Percentiles rank a stretch among this genome's conserved stretches.
These are phyloP conservation scores for Aphrophora alni DNA, from an alignment of 2,888 invertebrate species.

Conservation along the genomic window DNA sequence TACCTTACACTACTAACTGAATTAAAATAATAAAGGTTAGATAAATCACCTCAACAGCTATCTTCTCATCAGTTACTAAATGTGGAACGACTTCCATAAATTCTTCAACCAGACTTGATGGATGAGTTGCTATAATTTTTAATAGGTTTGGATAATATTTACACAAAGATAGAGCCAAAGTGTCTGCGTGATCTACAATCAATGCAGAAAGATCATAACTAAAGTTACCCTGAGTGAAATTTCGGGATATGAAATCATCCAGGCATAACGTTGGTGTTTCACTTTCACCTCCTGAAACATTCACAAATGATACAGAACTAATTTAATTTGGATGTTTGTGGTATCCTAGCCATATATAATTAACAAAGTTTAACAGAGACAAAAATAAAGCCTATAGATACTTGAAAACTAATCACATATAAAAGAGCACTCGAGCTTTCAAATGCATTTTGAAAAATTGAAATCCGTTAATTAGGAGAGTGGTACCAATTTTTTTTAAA, in stretches of 20 bases:
- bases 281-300: conserved; percentile 27
- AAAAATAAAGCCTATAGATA: too few species aligned
- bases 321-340: too few species aligned
- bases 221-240: conserved; percentile 23
- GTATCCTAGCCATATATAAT: too few species aligned
- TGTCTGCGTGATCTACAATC: conserved; percentile 2
- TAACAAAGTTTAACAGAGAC: too few species aligned
- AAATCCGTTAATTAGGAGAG: too few species aligned
- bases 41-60: conserved; percentile 30
- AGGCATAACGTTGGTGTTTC: conserved; percentile 17
- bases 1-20: too few species aligned
- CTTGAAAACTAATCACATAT: too few species aligned
- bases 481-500: too few species aligned
- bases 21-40: too few species aligned
- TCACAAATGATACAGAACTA: too few species aligned
- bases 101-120: conserved; percentile 34
- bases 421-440: too few species aligned
- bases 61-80: neutral
- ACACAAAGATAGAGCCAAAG: conserved; percentile 7
- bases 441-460: too few species aligned
- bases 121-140: conserved; percentile 38
- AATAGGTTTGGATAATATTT: conserved; percentile 31
- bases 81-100: conserved; percentile 24
- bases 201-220: conserved; percentile 15
- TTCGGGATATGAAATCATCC: conserved; percentile 13